Percentiles rank a stretch among this genome's conserved stretches.
Conservation (phyloP, 2,113 vertebrate species). For the Microtus oregoni region DNA sequence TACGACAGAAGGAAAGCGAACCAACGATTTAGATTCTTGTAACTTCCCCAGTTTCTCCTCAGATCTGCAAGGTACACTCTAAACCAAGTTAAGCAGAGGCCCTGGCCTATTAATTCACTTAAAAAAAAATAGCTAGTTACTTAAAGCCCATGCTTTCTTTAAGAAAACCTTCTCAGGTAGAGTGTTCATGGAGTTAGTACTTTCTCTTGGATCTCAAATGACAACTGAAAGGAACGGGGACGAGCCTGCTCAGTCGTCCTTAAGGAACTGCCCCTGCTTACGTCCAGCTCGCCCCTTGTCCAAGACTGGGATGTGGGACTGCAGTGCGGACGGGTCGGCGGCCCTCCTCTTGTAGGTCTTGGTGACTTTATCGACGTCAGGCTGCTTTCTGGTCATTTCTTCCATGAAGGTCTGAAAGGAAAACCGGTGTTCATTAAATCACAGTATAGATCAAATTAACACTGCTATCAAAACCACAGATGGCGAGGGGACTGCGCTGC, state of each 20-base stretch:
- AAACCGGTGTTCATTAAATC: conserved; percentile 56
- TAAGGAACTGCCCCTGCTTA: conserved; percentile 86
- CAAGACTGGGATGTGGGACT: conserved; percentile 97
- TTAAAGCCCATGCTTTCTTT: background rate
- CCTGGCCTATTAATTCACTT: conserved; percentile 5
- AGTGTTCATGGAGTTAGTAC: background rate
- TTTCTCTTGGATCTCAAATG: background rate
- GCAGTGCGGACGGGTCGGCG: conserved; percentile 86
- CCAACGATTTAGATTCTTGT: background rate
- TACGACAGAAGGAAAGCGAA: background rate
- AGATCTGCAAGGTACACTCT: background rate
- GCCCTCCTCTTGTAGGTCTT: conserved; percentile 97
- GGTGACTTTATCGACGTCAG: conserved; percentile 98
- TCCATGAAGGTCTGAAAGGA: conserved; percentile 95
- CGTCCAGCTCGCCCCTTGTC: conserved; percentile 94
- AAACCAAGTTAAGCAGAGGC: background rate
- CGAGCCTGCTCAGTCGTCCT: background rate
- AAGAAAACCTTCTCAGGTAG: background rate
- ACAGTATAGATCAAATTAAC: conserved; percentile 25
- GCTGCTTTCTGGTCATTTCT: conserved; percentile 99
- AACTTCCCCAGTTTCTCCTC: conserved; percentile 17
- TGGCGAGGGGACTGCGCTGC: background rate
- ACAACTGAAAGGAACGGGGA: background rate
- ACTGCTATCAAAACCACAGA: background rate
- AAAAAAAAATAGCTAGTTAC: background rate